Evolutionary conservation across 2,113 vertebrate genomes (phyloP).

Genomic region (Charadrius vociferus): DNA sequence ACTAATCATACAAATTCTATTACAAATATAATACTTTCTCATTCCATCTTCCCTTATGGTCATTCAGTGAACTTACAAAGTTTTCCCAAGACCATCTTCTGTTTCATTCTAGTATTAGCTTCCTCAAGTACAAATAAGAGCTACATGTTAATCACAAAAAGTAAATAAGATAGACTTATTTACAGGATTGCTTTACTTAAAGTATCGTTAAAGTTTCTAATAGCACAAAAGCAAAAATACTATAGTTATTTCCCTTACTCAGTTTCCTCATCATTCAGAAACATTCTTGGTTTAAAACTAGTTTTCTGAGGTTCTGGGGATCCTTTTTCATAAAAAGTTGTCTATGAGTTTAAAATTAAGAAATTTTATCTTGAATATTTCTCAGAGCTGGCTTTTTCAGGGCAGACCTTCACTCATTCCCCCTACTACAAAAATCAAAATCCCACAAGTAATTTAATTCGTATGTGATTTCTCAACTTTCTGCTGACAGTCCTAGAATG

Average conservation of each 20-base stretch:
- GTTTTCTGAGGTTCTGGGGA: background rate
- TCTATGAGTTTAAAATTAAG: background rate
- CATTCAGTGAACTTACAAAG: background rate
- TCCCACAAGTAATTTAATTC: background rate
- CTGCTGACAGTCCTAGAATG: background rate
- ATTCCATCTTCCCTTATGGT: background rate
- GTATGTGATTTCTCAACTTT: background rate
- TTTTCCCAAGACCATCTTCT: background rate
- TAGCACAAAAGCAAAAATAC: background rate
- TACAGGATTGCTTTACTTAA: background rate
- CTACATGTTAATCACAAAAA: background rate
- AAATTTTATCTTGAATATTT: background rate
- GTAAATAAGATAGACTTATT: background rate
- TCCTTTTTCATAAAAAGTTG: background rate
- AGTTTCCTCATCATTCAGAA: background rate
- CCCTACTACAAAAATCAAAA: background rate
- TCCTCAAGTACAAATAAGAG: background rate
- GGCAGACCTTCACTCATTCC: background rate
- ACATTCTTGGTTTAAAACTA: background rate
- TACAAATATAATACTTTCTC: background rate
- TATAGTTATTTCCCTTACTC: background rate
- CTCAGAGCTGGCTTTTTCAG: rapidly evolving
- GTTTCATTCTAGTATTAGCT: background rate
- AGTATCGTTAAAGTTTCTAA: background rate
- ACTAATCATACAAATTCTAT: background rate